Percentiles rank a stretch among this genome's conserved stretches.
Conservation (phyloP, 2,113 vertebrate species). For the Noturus placidus region DNA sequence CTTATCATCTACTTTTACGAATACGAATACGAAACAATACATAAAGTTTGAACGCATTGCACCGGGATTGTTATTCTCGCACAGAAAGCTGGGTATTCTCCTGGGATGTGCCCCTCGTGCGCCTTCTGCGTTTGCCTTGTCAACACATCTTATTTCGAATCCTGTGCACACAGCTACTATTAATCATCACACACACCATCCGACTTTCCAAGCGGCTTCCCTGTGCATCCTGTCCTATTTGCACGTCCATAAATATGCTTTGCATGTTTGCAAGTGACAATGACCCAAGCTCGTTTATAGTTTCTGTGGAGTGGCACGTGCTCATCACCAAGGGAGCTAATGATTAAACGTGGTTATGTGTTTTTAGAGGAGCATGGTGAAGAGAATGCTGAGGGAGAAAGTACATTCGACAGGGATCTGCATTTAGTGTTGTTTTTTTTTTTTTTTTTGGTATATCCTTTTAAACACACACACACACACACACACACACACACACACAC, state of each 20-base stretch:
- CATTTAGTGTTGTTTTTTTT: not conserved
- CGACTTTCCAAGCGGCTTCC: not conserved
- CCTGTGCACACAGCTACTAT: not conserved
- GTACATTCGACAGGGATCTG: not conserved
- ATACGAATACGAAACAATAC: not conserved
- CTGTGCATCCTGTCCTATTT: not conserved
- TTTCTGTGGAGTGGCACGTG: not conserved
- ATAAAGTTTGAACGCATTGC: not conserved
- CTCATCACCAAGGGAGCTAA: not conserved
- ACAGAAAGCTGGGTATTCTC: constrained; percentile 20
- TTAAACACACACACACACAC: not conserved
- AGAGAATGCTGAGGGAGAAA: not conserved
- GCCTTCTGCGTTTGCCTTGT: constrained; percentile 7
- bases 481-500: constrained; percentile 18
- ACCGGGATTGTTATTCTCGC: constrained; percentile 22
- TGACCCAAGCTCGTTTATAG: not conserved
- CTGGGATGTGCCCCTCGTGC: constrained; percentile 38
- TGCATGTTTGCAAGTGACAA: too few relatives aligned
- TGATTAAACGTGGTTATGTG: not conserved
- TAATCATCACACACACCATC: not conserved
- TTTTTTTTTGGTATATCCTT: too few relatives aligned
- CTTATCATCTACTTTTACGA: not conserved
- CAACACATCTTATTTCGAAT: constrained; percentile 4
- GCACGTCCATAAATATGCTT: not conserved
- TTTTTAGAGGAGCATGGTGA: not conserved